Conservation (phyloP, 2,113 vertebrate species). For the Eidolon helvum region DNA sequence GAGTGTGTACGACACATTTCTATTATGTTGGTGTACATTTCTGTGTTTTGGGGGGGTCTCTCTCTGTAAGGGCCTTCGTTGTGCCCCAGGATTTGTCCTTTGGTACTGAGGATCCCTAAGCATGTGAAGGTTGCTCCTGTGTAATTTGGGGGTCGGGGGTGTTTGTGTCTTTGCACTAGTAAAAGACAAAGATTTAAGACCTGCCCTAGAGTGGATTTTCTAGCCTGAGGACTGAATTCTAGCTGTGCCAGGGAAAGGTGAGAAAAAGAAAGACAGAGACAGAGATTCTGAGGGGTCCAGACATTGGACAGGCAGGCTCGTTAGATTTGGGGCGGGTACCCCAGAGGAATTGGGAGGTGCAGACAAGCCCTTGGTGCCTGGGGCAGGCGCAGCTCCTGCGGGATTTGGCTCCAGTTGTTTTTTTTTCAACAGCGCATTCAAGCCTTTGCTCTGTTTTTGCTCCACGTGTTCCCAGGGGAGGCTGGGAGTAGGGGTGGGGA, state of each 20-base stretch:
- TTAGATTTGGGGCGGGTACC: neutral
- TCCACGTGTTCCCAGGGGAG: neutral
- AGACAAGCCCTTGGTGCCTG: neutral
- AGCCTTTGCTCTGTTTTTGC: neutral
- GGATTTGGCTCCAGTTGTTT: neutral
- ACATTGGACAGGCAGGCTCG: neutral
- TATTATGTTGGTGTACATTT: neutral
- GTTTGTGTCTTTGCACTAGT: neutral
- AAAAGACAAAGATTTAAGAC: neutral
- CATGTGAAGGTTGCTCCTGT: neutral
- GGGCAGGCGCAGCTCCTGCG: neutral
- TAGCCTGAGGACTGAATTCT: neutral
- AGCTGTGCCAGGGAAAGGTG: neutral
- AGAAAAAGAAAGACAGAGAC: neutral
- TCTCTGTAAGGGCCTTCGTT: neutral
- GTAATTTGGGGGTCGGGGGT: rapidly evolving
- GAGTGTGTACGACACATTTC: neutral
- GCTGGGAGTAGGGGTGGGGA: no score
- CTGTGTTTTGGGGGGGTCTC: neutral
- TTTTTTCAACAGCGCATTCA: constrained; percentile 57
- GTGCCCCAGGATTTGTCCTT: neutral
- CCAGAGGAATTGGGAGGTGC: neutral
- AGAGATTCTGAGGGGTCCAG: neutral
- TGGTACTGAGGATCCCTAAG: neutral
- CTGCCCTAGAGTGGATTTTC: neutral